Base-by-base conservation (phyloP, 2,888 invertebrate genomes). In the Metopia argyrocephala region DNA sequence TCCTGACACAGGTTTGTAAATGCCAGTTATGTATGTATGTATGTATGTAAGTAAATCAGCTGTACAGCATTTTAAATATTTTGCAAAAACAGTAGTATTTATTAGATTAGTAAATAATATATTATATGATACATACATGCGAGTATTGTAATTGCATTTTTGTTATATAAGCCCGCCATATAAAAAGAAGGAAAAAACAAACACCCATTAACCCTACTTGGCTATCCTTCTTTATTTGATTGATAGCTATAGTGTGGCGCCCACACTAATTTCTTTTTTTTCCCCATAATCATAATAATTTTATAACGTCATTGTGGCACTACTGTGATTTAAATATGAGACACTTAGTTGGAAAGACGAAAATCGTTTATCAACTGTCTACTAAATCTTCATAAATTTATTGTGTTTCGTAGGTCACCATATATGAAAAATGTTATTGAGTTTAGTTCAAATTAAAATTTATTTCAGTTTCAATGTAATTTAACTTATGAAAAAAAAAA, bases 331-430 rank as follows among this genome's bases (percentile, higher is more conserved):
- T 71, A 45, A 20, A 62, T n/a, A 25, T 50, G 27, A 59, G 25
- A 71, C 21, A 76, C 20, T 69, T 15, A 45, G n/a, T 38, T 15
- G 15, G 12, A 38, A 38, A 12, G 38, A 38, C 9, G 15, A 38
- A 38, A 12, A 38, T 65, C 25, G 23, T 46, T 65, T 46, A 65
- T 48, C 38, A 66, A 56, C 21, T 73, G 52, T 18, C 46, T 66
- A 54, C 23, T 21, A 62, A 28, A 62, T 46, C 48, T 78, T 78
- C 25, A 78, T 66, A 66, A 66, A 48, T 65, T 57, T 56, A 48
- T 27, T 23, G 21, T 20, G 23, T 31, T 31, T 61, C n/a, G 3
- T 46, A 50, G 59, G 28, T 28, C 59, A 61, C 46, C 59, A 61
- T 65, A 71, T 18, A 59, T 38, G 18, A 57, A 59, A 48, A 20